Evolutionary conservation across 30 jellyfish, hydroid and myxozoan species (phyloP).

Genomic region (Rhopilema esculentum): DNA sequence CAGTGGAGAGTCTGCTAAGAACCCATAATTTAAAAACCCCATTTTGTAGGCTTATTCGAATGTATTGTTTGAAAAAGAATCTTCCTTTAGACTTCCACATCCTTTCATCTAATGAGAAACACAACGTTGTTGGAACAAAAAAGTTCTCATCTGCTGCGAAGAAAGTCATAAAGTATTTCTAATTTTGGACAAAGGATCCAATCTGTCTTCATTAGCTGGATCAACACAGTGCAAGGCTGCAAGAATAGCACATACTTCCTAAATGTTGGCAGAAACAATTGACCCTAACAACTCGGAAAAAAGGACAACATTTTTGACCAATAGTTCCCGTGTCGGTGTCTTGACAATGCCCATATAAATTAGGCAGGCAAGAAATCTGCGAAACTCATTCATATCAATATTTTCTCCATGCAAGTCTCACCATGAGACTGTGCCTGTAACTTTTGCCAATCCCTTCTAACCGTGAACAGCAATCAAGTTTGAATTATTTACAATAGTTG

Average conservation of each 20-base stretch:
- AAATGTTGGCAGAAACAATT: no score
- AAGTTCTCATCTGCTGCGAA: no score
- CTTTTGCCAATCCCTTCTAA: constrained; percentile 31
- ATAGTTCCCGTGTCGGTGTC: neutral
- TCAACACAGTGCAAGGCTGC: no score
- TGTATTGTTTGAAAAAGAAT: constrained; percentile 37
- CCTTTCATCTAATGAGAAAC: neutral
- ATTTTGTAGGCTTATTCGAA: constrained; percentile 47
- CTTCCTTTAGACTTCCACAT: constrained; percentile 48
- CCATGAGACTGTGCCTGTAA: constrained; percentile 19
- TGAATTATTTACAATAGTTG: constrained; percentile 8
- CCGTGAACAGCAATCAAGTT: constrained; percentile 25
- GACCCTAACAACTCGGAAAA: no score
- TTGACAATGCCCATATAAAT: neutral
- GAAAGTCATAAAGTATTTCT: no score
- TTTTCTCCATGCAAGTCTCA: constrained; percentile 19
- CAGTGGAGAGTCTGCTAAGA: constrained; percentile 49
- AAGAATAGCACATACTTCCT: no score
- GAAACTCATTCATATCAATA: neutral
- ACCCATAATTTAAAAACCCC: constrained; percentile 52
- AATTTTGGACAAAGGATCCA: no score
- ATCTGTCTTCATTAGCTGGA: no score
- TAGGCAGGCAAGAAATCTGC: neutral
- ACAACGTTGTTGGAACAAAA: no score
- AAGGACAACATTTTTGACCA: neutral